Evolutionary conservation across 2,888 invertebrate genomes (phyloP).

Genomic region (Orchesellides sinensis): DNA sequence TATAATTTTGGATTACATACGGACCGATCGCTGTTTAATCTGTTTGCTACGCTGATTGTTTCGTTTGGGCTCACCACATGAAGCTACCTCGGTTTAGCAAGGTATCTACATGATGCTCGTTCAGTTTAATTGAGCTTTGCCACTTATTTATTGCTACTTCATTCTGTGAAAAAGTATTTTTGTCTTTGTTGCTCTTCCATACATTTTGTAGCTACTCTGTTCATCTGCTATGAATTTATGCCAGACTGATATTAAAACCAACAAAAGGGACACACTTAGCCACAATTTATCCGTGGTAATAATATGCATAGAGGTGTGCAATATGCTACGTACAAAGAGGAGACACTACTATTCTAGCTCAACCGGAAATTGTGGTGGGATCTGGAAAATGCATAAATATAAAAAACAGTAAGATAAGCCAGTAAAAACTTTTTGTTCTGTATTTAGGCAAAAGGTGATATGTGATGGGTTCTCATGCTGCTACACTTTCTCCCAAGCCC

Average conservation of each 20-base stretch:
- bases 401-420: conserved; percentile 5
- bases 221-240: conserved; percentile 57
- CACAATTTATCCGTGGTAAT: too few species aligned
- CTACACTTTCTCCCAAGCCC: not conserved
- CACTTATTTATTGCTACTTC: too few species aligned
- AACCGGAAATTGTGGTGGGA: conserved; percentile 54
- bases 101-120: too few species aligned
- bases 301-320: too few species aligned
- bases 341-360: conserved; percentile 20
- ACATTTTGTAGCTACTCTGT: too few species aligned
- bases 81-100: too few species aligned
- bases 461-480: not conserved
- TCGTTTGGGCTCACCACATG: not conserved
- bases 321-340: not conserved
- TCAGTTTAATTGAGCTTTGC: too few species aligned
- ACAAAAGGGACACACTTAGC: too few species aligned
- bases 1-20: conserved; percentile 5
- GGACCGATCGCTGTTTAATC: not conserved
- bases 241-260: conserved; percentile 58
- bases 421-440: not conserved
- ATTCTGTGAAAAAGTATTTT: too few species aligned
- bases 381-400: conserved; percentile 38
- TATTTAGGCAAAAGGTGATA: not conserved
- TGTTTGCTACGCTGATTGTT: not conserved
- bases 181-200: too few species aligned